Evolutionary conservation across 2,113 vertebrate genomes (phyloP), one percentile per base, ranked within the genome.

Genomic region (Hippocampus zosterae): DNA sequence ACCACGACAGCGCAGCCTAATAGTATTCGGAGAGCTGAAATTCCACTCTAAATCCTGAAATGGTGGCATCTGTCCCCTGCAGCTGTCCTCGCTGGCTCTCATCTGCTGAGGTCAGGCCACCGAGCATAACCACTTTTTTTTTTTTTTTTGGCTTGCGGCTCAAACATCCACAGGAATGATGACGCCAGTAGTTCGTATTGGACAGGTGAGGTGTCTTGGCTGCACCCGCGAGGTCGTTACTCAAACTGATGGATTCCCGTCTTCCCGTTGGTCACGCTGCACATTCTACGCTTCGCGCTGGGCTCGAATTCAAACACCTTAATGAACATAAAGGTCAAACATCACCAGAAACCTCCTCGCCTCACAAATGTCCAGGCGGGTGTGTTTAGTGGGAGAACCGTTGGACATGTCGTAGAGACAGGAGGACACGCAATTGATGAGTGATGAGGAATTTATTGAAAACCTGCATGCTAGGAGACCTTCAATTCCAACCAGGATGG

Each of bases 21-120:
- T 84, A 77, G 86, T 65, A 65, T 65, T 65, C n/a, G 13, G 75
- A 82, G 10, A 8, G 78, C 73, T 81, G 80, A 82, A 85, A 73
- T 37, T 11, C 44, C 42, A 59, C 68, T 44, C 72, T 71, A 56
- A 62, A 70, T 68, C 78, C 87, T 77, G 81, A 83, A 84, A 87
- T 63, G 69, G 59, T 6, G 13, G 73, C 89, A 89, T 84, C 81
- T 88, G 90, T 87, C 70, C 81, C 73, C 61, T 18, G 78, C 89
- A 91, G 82, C 77, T 90, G 87, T 86, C 76, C 76, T 65, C 15
- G 44, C 53, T 83, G 61, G 73, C 75, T 85, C 72, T 88, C 77
- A 62, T 84, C 80, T 77, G 82, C 63, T 56, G 66, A 68, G 88
- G 81, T 85, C 85, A 77, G 59, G 60, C 65, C 73, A 76, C 70